These are phyloP conservation scores for Vannuccia rotundouncinata DNA, from an alignment of 2,888 invertebrate genomes.

Conservation along the genomic window DNA sequence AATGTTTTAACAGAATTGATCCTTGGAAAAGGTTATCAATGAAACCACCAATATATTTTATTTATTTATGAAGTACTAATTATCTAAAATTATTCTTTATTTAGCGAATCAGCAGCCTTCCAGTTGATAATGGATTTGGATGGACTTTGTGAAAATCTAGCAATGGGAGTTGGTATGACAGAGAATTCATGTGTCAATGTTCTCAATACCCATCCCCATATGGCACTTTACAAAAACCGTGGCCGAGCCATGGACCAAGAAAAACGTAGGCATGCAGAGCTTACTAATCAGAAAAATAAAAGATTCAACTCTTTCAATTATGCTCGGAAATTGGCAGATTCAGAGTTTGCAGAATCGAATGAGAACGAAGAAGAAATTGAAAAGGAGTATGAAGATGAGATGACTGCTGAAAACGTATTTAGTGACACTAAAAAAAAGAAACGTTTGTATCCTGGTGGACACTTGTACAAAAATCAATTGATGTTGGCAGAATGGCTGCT, in stretches of 20 bases:
- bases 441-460: not conserved
- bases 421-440: not conserved
- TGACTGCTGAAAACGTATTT: not conserved
- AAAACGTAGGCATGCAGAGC: not conserved
- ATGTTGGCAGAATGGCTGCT: conserved; percentile 27
- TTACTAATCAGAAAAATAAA: not conserved
- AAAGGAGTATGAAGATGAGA: not conserved
- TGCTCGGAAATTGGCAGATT: not conserved
- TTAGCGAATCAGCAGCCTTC: not conserved
- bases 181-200: not conserved
- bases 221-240: not conserved
- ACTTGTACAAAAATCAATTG: not conserved
- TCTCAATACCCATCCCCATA: not conserved
- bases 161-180: not conserved
- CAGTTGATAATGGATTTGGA: not conserved
- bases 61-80: no score
- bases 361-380: not conserved
- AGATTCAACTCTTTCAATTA: not conserved
- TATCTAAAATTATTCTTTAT: not conserved
- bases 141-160: not conserved
- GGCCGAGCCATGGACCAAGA: conserved; percentile 8
- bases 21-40: no score
- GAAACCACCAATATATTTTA: no score
- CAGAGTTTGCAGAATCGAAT: not conserved
- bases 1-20: no score